A percentile compares a stretch with the other conserved stretches of the same genome.
These are phyloP conservation scores for Nerophis lumbriciformis DNA, from an alignment of 2,113 vertebrate genomes.

Conservation along the genomic window DNA sequence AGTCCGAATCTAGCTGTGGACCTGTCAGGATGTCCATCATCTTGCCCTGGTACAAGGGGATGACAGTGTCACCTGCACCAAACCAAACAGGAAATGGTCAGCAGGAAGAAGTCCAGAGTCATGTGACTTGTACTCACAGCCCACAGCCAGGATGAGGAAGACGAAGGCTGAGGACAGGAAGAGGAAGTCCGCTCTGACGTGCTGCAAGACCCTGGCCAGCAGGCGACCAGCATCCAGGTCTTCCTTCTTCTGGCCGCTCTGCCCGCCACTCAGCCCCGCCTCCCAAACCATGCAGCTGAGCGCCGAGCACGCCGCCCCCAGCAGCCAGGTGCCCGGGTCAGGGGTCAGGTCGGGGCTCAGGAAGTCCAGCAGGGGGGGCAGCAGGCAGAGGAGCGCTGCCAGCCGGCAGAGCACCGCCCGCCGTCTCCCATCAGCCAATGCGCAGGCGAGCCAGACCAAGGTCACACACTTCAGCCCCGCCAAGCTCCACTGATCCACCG, in stretches of 20 bases:
- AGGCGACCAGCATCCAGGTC: slow-evolving; percentile 24
- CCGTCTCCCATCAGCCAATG: slow-evolving; percentile 9
- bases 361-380: slow-evolving; percentile 49
- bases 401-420: slow-evolving; percentile 26
- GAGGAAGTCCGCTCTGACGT: slow-evolving; percentile 57
- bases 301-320: slow-evolving; percentile 11
- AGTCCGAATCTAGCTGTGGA: slow-evolving; percentile 40
- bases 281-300: slow-evolving; percentile 65
- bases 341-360: slow-evolving; percentile 12
- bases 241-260: background rate
- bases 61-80: slow-evolving; percentile 61
- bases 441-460: slow-evolving; percentile 29
- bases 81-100: background rate
- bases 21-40: slow-evolving; percentile 76
- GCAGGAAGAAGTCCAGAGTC: background rate
- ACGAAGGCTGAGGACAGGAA: slow-evolving; percentile 59
- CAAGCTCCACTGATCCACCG: slow-evolving; percentile 54
- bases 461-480: slow-evolving; percentile 37
- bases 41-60: slow-evolving; percentile 71
- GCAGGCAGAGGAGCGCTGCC: slow-evolving; percentile 48
- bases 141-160: slow-evolving; percentile 68
- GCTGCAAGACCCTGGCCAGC: slow-evolving; percentile 58
- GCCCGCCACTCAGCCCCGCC: slow-evolving; percentile 20
- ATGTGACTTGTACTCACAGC: slow-evolving; percentile 65
- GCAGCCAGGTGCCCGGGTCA: slow-evolving; percentile 28